Evolutionary conservation across 1,140 invertebrate species (phyloP), one percentile per base, ranked within the genome.

Genomic region (Ridgeia piscesae): DNA sequence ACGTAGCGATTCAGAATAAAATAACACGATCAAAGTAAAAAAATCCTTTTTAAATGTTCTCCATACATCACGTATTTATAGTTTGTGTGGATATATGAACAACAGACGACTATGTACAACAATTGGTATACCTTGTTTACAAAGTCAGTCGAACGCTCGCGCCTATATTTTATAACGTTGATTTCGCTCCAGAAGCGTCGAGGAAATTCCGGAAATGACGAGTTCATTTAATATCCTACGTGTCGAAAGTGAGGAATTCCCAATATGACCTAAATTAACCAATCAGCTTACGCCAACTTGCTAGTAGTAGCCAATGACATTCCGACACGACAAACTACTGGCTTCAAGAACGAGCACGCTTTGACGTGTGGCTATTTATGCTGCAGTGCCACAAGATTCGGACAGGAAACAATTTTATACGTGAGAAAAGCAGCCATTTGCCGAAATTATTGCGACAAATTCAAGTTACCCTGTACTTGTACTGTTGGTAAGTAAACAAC

Each of bases 281-380:
- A 90, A 90, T 90, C 89, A 90, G 89, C 89, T 17, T 35, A 21
- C 89, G 89, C 34, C 89, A 90, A 90, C 89, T 90, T 42, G 89
- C 35, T 34, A n/a, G 35, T 35, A 27, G 17, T 27, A 90, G n/a
- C 89, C 89, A 90, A 90, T 90, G 34, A 90, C 34, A 33, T 17
- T 90, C 35, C 17, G 89, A 17, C 89, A 90, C 89, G 89, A 34
- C 89, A 35, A 42, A 35, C 21, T 42, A 21, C 35, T 90, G 34
- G 35, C 89, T 35, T 90, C 34, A 34, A 90, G 89, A 90, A 90
- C 34, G 33, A 90, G 89, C 1, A 42, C 89, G 89, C 89, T 33
- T 42, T 21, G 89, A 35, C n/a, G 17, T 21, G 14, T 17, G 35
- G 17, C 89, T 35, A 35, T 17, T 35, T 90, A 35, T 42, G 35